Evolutionary conservation across 2,888 invertebrate genomes (phyloP).

Genomic region (Sphaerophoria rueppellii): DNA sequence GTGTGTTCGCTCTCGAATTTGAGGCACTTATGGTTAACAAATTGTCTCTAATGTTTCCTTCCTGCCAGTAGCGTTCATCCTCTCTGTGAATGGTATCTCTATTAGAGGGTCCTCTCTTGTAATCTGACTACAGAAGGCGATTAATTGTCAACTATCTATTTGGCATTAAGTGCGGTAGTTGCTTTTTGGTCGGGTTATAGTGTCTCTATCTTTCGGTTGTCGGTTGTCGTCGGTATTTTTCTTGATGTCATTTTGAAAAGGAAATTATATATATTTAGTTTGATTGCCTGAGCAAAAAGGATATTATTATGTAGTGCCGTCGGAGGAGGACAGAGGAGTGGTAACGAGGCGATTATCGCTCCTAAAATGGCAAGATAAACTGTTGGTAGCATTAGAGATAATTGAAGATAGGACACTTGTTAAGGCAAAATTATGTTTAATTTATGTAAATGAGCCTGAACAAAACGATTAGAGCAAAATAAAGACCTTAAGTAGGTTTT

Average conservation of each 20-base stretch:
- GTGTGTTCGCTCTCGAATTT: slow-evolving; percentile 27
- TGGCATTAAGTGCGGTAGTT: slow-evolving; percentile 64
- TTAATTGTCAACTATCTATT: slow-evolving; percentile 70
- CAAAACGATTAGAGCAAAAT: neutral
- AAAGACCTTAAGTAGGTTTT: neutral
- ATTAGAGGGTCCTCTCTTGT: slow-evolving; percentile 27
- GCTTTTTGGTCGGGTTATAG: slow-evolving; percentile 48
- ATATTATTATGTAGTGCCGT: slow-evolving; percentile 35
- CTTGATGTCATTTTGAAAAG: slow-evolving; percentile 20
- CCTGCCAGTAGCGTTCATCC: neutral
- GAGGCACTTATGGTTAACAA: slow-evolving; percentile 65
- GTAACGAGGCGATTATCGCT: slow-evolving; percentile 57
- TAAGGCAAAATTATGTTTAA: slow-evolving; percentile 31
- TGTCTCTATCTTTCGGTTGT: slow-evolving; percentile 15
- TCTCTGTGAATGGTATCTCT: slow-evolving; percentile 10
- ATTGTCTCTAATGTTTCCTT: slow-evolving; percentile 51
- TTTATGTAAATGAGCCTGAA: slow-evolving; percentile 20
- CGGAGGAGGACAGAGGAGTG: slow-evolving; percentile 42
- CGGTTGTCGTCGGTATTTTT: slow-evolving; percentile 52
- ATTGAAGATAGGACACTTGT: slow-evolving; percentile 55
- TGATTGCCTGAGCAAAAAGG: slow-evolving; percentile 40
- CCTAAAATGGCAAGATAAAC: slow-evolving; percentile 60
- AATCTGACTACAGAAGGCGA: slow-evolving; percentile 36
- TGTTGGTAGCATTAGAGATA: slow-evolving; percentile 51
- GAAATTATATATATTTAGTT: slow-evolving; percentile 20